Base-by-base conservation (phyloP, 2,888 invertebrate species). In the Uloborus plumipes region DNA sequence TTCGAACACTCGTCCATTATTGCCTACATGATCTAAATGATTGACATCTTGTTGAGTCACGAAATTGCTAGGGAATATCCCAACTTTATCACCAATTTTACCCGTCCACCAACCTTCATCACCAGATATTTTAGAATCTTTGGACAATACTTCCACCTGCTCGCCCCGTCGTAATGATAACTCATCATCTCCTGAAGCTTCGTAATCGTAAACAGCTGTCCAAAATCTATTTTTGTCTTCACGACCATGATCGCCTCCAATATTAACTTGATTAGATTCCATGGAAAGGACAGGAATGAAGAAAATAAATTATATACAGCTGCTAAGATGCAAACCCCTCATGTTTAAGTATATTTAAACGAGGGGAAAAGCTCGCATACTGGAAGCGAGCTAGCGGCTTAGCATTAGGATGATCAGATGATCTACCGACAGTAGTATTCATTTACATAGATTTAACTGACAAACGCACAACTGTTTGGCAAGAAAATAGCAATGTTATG, bases 31-130 rank as follows among this genome's bases (percentile, higher is more conserved):
- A 66, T 87, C 86, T 18, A 85, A 81, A 22, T 86, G 85, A 76
- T 55, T 86, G 85, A 80, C 87, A 51, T 64, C 59, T 47, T 64
- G 93, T 58, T 85, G 86, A 20, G 94, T 93, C 84, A 98, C 97
- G 91, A 96, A 98, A 89, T 96, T 95, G 81, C 96, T 93, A 16
- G 98, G 98, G 90, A 98, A 98, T 88, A 98, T 97, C 84, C 96
- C 97, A 53, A 87, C 87, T 89, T 95, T 94, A 87, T 95, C 94
- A 50, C 95, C 95, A 88, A 96, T 95, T 90, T 96, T 96, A 53
- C 98, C 98, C 81, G 97, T 98, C 98, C 98, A 98, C 98, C 98
- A 98, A 86, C 98, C 98, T 88, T 97, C 96, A 90, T 97, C 97
- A 39, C 98, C 98, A 7, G 97, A 97, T 88, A 98, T 97, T 90